Base-by-base conservation (phyloP, 53 echinoderm and acorn worm species). In the Arbacia lixula region DNA sequence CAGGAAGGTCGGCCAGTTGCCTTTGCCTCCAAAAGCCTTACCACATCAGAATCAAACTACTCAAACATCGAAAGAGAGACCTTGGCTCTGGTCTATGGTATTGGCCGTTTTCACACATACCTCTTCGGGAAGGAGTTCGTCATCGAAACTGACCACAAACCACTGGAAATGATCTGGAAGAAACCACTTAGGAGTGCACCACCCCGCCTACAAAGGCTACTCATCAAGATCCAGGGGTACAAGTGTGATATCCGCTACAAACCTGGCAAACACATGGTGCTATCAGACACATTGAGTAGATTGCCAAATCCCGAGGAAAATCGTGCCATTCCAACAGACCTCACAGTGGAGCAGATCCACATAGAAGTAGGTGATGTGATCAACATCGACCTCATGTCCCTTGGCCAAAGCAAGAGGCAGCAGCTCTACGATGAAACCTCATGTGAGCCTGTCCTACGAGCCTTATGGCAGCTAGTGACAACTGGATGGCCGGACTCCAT, bases 1-100 rank as follows among this genome's bases (percentile, higher is more conserved):
- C 87, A 86, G 36, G 74, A 86, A 19, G 68, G 38, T 49, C 76
- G 77, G 66, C 86, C 86, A 0, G 71, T 89, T 5, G 92, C 89
- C 4, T 89, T 89, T 38, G 83, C 92, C 1, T 86, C 89, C 57
- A 92, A 92, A 66, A 74, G 41, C 29, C 62, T 89, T 0, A 71
- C 89, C 55, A 12, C 53, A 74, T 76, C 93, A 11, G 60, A 89
- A 46, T 54, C 74, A 11, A 89, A 89, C 54, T 93, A 92, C 64
- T 92, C 86, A 1, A 92, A 89, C 71, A 93, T 93, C 12, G 89
- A 92, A 38, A 53, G 93, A 14, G 89, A 91, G 32, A 82, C 71
- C 3, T 36, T 90, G 12, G 86, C 83, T 12, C 68, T 89, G 22
- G 80, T 89, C 1, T 82, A 71, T 83, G 91, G 86, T 10, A 79